Evolutionary conservation across 2,113 vertebrate species (phyloP), one percentile per base, ranked within the genome.

Genomic region (Pseudopipra pipra): DNA sequence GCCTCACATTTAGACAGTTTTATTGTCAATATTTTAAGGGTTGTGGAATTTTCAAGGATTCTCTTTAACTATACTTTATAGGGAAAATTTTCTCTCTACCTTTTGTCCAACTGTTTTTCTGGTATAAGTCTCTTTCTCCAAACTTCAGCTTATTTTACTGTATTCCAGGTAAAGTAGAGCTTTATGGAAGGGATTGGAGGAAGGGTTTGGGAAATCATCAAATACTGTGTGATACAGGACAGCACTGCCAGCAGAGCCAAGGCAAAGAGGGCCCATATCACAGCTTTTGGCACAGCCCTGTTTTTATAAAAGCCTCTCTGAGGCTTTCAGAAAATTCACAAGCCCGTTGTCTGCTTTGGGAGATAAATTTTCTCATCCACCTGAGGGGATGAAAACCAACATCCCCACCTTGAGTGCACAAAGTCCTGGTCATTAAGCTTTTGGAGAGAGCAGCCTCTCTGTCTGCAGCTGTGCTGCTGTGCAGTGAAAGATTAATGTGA

Each of bases 401-500:
- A 56, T 65, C 24, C 35, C 20, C 37, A 43, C 33, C 56, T 28
- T 14, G 41, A 88, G 62, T 46, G 35, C 82, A 85, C 39, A 39
- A 93, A 88, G 23, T 35, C 16, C 8, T 2, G 28, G 35, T 35
- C 63, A 71, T 51, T 46, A 47, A 28, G 30, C 2, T 84, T 93
- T 80, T 77, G 3, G 6, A 46, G 79, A 90, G 67, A 33, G 33
- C 21, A 77, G 41, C 23, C 27, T 24, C 65, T 52, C 39, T 65
- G 65, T 63, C 66, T 52, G 77, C 44, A 70, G 39, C 52, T 61
- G 12, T 62, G 63, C 51, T 72, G 39, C 61, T 1, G 3, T 27
- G 61, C 61, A 58, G 37, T 86, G 84, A 95, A 95, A 93, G 80
- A 95, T 92, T 89, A 25, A 93, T 85, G 80, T 4, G 61, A 81